Base-by-base conservation (phyloP, 2,888 invertebrate species). In the Timema podura region DNA sequence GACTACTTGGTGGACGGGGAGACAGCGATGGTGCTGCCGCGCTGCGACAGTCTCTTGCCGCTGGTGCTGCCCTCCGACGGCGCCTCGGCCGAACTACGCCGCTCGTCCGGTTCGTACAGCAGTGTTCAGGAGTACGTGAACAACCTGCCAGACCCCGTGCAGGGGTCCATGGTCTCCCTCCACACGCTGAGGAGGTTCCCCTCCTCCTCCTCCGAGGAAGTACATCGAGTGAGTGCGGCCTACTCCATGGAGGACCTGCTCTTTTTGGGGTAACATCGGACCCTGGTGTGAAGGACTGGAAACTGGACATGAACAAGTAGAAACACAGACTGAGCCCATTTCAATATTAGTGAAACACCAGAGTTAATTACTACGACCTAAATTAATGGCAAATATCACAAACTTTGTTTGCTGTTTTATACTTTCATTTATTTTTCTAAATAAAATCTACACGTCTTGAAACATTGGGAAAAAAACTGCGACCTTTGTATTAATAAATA, bases 221-320 rank as follows among this genome's bases (percentile, higher is more conserved):
- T n/a, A n/a, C 48, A 44, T 10, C 51, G 51, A 11, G 11, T 64
- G 15, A 64, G 48, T 11, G n/a, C 64, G 6, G 46, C 70, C 0
- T 70, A 10, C 59, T 70, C 70, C 61, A 70, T 70, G 70, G 70
- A 70, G 54, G 61, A 70, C 44, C 59, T 70, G 8, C 61, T 70
- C 10, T 70, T 66, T 48, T 44, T 57, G 15, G 68, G 68, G 48
- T 68, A 48, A 59, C 66, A n/a, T 5, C 66, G 44, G 9, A 44
- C 8, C 6, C 46, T 11, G 6, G 64, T n/a, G n/a, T 30, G 30
- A 30, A 30, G 30, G 30, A 30, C 30, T 30, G 30, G 30, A 30
- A 30, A 30, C 2, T 30, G 3, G 30, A 30, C 30, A 30, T 30
- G 30, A 30, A 30, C 30, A 30, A 30, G 30, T 30, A 2, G 30